phyloP scores from a whole-genome alignment of 2,113 vertebrate species.

The Callospermophilus lateralis region DNA sequence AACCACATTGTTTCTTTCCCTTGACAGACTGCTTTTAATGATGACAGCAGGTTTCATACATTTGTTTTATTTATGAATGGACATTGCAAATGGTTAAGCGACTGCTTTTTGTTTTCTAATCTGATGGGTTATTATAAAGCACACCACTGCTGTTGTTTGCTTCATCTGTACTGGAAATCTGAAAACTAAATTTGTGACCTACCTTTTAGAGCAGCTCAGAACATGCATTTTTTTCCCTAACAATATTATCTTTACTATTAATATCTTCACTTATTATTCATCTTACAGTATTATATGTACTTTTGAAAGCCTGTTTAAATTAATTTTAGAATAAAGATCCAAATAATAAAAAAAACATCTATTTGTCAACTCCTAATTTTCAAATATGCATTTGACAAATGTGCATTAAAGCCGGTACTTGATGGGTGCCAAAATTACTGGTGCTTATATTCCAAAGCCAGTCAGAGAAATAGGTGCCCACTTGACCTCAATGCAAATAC shows the following conservation, averaged over 20 bases:
- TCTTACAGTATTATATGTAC: neutral
- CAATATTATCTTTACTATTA: neutral
- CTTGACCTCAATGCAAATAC: neutral
- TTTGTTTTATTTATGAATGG: slow-evolving; percentile 12
- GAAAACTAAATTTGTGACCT: neutral
- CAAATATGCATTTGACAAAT: slow-evolving; percentile 8
- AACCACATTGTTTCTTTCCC: neutral
- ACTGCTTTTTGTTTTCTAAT: neutral
- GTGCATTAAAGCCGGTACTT: neutral
- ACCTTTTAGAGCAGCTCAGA: neutral
- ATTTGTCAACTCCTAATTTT: slow-evolving; percentile 21
- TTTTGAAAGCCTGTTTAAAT: slow-evolving; percentile 37
- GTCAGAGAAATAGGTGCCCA: neutral
- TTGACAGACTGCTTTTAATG: slow-evolving; percentile 41
- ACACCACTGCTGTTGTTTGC: neutral
- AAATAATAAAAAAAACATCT: slow-evolving; percentile 46
- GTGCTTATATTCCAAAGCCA: neutral
- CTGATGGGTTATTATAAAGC: neutral
- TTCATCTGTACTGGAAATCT: neutral
- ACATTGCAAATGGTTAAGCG: neutral
- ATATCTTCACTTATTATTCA: neutral
- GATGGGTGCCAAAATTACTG: neutral
- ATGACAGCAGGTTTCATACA: neutral
- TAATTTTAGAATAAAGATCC: slow-evolving; percentile 46
- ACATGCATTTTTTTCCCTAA: neutral